Conservation (phyloP, 2,113 vertebrate species). For the zebrafish (Danio rerio) region GRCz12tu NC_133181.1:6334001-6334500, state of each 20-base stretch:
- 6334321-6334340: constrained; percentile 9
- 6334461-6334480: constrained; percentile 14
- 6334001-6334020: constrained; percentile 27
- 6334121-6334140: constrained; percentile 47
- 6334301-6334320: not conserved
- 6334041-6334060: constrained; percentile 44
- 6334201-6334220: constrained; percentile 4
- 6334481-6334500: not conserved
- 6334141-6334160: not conserved
- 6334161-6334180: not conserved
- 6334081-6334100: constrained; percentile 40
- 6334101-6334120: constrained; percentile 31
- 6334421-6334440: constrained; percentile 1
- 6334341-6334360: not conserved
- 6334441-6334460: not conserved
- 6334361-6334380: constrained; percentile 9
- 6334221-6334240: not conserved
- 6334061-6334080: constrained; percentile 32
- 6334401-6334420: not conserved
- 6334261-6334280: not conserved
- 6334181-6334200: constrained; percentile 16
- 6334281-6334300: not conserved
- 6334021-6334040: constrained; percentile 14
- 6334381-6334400: not conserved
- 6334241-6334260: not conserved